These are phyloP conservation scores for Dinomys branickii DNA, from an alignment of 2,113 vertebrate genomes.

Conservation along the genomic window DNA sequence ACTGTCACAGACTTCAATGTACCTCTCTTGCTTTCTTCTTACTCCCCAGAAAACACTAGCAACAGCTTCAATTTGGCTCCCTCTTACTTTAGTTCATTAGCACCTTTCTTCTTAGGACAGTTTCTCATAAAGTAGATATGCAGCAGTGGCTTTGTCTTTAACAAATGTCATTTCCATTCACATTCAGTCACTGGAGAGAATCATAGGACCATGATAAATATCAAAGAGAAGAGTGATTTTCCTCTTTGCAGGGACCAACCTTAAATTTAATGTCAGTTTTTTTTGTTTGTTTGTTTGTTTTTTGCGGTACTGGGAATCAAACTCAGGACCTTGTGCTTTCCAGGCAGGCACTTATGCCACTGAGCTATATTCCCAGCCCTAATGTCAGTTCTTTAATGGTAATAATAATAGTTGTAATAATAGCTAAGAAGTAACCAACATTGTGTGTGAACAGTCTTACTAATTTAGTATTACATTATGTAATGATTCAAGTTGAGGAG, in stretches of 20 bases:
- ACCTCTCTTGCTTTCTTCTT: not conserved
- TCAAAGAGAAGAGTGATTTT: not conserved
- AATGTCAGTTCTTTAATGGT: not conserved
- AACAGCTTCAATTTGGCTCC: not conserved
- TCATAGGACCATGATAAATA: not conserved
- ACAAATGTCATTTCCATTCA: not conserved
- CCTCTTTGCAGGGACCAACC: not conserved
- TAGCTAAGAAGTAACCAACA: not conserved
- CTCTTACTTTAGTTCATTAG: slow-evolving; percentile 7
- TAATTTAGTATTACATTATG: not conserved
- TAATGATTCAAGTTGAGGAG: not conserved
- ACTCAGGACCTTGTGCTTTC: no score
- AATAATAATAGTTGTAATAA: not conserved
- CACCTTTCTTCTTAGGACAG: not conserved
- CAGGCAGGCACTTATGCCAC: no score
- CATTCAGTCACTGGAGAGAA: slow-evolving; percentile 5
- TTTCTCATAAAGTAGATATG: not conserved
- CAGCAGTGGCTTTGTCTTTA: not conserved
- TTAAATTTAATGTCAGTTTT: slow-evolving; percentile 2
- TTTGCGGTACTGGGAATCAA: no score
- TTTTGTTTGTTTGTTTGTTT: no score
- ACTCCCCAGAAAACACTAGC: not conserved
- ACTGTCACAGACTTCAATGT: not conserved
- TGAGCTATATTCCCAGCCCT: no score
- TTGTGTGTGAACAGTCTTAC: not conserved